Base-by-base conservation (phyloP, 2,797 vertebrate species). In the Carcharodon carcharias region DNA sequence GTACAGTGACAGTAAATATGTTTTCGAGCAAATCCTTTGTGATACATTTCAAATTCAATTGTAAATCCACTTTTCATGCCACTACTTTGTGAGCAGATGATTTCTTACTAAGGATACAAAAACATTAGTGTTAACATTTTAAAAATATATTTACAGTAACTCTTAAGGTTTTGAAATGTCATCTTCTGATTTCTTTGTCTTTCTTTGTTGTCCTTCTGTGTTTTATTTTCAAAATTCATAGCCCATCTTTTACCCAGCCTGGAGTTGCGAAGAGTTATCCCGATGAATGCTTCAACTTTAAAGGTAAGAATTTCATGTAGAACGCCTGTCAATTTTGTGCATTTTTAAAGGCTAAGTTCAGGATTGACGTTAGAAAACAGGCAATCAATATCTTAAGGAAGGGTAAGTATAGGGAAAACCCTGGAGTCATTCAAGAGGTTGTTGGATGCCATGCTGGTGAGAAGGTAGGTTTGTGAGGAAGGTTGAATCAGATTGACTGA, bases 241-340 rank as follows among this genome's bases (percentile, higher is more conserved):
- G 97, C 96, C 97, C 98, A 73, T 96, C 97, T 23, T 98, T 97
- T 96, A 96, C 97, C 58, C 97, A 97, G 96, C 97, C 97, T 18
- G 97, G 97, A 31, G 96, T 97, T 97, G 96, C 97, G 97, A 97
- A 97, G 97, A 97, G 96, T 93, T 97, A 97, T 92, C 97, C 96
- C 96, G 97, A 97, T 97, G 97, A 97, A 87, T 93, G 97, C 73
- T 97, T 98, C 3, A 97, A 97, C 11, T 97, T 97, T 96, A 96
- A 97, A 97, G 97, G 98, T 98, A 97, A 97, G 97, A 65, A 82
- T n/a, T 91, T 54, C 94, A 67, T 63, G 16, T 14, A 16, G 9
- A 40, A 40, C 2, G 21, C 61, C 91, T 65, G 8, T 9, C 12
- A 89, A 35, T 89, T 2, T 6, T 89, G 28, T 89, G 54, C 11